Base-by-base conservation (phyloP, 30 jellyfish, hydroid and myxozoan species). In the Chrysaora quinquecirrha region DNA sequence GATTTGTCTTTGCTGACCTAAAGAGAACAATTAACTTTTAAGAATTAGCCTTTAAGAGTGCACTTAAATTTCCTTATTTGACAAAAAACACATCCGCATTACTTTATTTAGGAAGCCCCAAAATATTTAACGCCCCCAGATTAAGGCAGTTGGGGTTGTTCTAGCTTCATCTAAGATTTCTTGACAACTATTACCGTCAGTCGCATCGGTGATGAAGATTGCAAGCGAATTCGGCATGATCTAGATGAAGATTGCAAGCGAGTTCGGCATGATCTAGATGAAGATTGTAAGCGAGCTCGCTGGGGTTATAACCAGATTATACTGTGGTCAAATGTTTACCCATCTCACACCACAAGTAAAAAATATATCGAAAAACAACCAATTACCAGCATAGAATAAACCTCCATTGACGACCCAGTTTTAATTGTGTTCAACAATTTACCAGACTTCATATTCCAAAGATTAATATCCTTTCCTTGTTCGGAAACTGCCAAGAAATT, bases 371-470 rank as follows among this genome's bases (percentile, higher is more conserved):
- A 43, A 43, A 43, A n/a, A n/a, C n/a, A n/a, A n/a, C 3, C 20
- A 32, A 84, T 85, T 58, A 76, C 94, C 58, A 90, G 22, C 64
- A 90, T 66, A 62, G 29, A 30, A 9, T 52, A 25, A 73, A 64
- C 68, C 28, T 67, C 74, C n/a, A 58, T 18, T 30, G 86, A 60
- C 48, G 73, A 67, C 14, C 93, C 96, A 2, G 96, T 84, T 30
- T 90, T 78, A 54, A 84, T 71, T 2, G 90, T 71, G 1, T 73
- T 49, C 54, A 78, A n/a, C 34, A 62, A 14, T 34, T 68, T 66
- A 14, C 97, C 97, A 52, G 96, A 30, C 50, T 72, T 90, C 71
- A 83, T 21, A 67, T 85, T 88, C 78, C 76, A 90, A 7, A 67
- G 22, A 30, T 76, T 56, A 47, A 90, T 31, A 31, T 84, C 76